These are phyloP conservation scores for Emydocephalus ijimae DNA, from an alignment of 2,113 vertebrate species.

Conservation along the genomic window DNA sequence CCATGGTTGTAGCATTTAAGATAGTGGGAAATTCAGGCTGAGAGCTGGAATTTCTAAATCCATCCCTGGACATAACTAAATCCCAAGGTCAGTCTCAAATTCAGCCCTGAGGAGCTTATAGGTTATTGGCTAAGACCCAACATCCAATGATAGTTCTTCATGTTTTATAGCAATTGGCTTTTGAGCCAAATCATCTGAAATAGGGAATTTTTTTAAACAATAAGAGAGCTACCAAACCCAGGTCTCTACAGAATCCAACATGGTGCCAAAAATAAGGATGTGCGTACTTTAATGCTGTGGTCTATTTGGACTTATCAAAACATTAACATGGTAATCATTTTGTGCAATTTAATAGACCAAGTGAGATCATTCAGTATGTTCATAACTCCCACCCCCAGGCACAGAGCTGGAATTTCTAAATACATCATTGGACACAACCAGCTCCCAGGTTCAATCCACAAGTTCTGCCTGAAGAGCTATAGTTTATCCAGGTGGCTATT, in stretches of 20 bases:
- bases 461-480: background rate
- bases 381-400: background rate
- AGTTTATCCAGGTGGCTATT: background rate
- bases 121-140: background rate
- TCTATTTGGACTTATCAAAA: background rate
- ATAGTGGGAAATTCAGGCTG: background rate
- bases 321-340: background rate
- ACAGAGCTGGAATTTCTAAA: background rate
- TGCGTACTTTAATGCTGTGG: background rate
- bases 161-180: background rate
- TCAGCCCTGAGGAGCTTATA: background rate
- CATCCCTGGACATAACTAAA: background rate
- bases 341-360: background rate
- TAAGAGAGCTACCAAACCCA: background rate
- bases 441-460: background rate
- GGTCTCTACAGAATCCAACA: background rate
- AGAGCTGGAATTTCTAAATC: background rate
- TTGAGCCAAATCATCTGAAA: background rate
- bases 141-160: background rate
- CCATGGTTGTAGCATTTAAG: background rate
- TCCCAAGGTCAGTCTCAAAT: background rate
- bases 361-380: background rate
- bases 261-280: background rate
- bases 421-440: background rate
- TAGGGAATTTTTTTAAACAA: background rate